Percentiles rank a stretch among this genome's conserved stretches.
These are phyloP conservation scores for Crioceris asparagi DNA, from an alignment of 2,888 invertebrate genomes.

Conservation along the genomic window DNA sequence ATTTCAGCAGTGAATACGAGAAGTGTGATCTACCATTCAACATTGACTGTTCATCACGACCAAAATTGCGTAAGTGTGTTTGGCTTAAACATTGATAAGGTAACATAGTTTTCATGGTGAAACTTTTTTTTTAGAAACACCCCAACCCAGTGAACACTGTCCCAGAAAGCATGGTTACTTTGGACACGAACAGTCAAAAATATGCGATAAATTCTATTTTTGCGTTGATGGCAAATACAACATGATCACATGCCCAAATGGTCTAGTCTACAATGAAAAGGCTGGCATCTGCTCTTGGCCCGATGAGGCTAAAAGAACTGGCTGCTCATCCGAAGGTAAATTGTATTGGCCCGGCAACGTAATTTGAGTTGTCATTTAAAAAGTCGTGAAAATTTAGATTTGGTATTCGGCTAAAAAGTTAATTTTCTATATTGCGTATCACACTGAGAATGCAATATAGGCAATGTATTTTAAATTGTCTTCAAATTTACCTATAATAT, in stretches of 20 bases:
- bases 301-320: conserved; percentile 79
- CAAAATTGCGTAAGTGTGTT: conserved; percentile 63
- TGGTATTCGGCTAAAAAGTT: no score
- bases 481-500: no score
- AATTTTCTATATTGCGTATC: no score
- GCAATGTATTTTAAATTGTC: no score
- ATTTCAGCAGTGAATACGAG: conserved; percentile 68
- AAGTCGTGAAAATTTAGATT: neutral
- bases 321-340: conserved; percentile 68
- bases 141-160: conserved; percentile 63
- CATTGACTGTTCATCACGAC: conserved; percentile 69
- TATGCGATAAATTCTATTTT: conserved; percentile 80
- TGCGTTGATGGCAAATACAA: conserved; percentile 84
- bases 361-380: no score
- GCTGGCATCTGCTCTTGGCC: conserved; percentile 89
- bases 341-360: no score
- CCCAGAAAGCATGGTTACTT: conserved; percentile 80
- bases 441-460: no score
- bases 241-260: conserved; percentile 79
- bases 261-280: conserved; percentile 78
- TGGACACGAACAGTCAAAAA: conserved; percentile 63
- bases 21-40: conserved; percentile 82
- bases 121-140: conserved; percentile 47
- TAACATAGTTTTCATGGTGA: conserved; percentile 1
- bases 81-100: neutral